Evolutionary conservation across 2,797 vertebrate species (phyloP).

Genomic region (Schizopygopsis pylzovi): DNA sequence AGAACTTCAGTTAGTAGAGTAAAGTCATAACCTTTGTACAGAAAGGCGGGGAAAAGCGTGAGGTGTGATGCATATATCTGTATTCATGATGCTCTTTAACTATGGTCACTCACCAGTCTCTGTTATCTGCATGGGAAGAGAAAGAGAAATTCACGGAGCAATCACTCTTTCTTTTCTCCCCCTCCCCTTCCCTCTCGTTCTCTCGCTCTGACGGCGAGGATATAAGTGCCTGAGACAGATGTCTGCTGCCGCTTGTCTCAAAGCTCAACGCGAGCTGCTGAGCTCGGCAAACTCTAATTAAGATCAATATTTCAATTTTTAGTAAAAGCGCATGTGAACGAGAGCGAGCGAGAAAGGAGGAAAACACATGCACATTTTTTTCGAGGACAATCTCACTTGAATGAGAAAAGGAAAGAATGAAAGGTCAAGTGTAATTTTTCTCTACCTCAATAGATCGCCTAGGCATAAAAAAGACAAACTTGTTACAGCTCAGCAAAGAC

Average conservation of each 20-base stretch:
- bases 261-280: constrained; percentile 79
- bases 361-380: constrained; percentile 70
- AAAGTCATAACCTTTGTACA: neutral
- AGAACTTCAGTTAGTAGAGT: neutral
- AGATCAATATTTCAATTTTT: constrained; percentile 88
- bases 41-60: neutral
- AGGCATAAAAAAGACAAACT: constrained; percentile 68
- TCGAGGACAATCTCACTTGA: constrained; percentile 65
- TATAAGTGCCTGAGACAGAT: constrained; percentile 80
- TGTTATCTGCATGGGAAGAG: constrained; percentile 54
- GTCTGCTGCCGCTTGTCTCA: constrained; percentile 79
- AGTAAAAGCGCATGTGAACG: constrained; percentile 75
- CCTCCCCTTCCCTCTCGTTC: constrained; percentile 48
- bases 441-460: constrained; percentile 58
- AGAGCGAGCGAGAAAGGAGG: constrained; percentile 59
- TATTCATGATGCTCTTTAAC: constrained; percentile 21
- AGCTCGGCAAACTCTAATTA: constrained; percentile 86
- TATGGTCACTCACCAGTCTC: constrained; percentile 37
- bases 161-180: constrained; percentile 71
- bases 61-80: neutral
- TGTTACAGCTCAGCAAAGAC: constrained; percentile 66
- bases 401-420: constrained; percentile 66
- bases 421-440: constrained; percentile 81
- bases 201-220: constrained; percentile 66
- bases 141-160: constrained; percentile 72